Conservation (phyloP, 1,140 invertebrate genomes). For the Brachystomella parvula region DNA sequence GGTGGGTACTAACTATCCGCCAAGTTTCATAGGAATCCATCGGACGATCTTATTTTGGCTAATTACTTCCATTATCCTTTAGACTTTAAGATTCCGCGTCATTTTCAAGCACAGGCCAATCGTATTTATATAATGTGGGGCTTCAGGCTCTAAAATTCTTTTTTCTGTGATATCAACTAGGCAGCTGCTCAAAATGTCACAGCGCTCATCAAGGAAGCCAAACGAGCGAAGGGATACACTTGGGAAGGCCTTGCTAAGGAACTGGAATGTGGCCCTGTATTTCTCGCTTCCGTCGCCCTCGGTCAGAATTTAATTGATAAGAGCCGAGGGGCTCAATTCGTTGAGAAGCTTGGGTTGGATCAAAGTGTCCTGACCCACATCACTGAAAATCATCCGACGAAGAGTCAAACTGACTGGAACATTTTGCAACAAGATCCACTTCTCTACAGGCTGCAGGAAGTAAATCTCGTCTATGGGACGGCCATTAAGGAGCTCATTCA, state of each 20-base stretch:
- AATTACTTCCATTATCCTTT: too few species aligned
- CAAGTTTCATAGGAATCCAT: too few species aligned
- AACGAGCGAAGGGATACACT: slow-evolving; percentile 30
- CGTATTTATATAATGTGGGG: too few species aligned
- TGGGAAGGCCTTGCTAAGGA: slow-evolving; percentile 40
- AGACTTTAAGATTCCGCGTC: too few species aligned
- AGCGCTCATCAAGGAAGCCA: slow-evolving; percentile 13
- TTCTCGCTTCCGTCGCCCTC: slow-evolving; percentile 41
- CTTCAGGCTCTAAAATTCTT: too few species aligned
- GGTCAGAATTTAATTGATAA: slow-evolving; percentile 38
- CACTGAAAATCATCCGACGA: slow-evolving; percentile 18
- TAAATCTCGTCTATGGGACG: slow-evolving; percentile 41
- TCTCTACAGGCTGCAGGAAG: slow-evolving; percentile 40
- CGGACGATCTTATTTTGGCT: too few species aligned
- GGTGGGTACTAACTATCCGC: too few species aligned
- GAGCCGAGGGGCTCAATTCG: slow-evolving; percentile 17
- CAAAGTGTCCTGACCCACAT: neutral
- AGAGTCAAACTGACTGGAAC: slow-evolving; percentile 24
- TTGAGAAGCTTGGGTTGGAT: slow-evolving; percentile 15
- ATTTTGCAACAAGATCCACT: slow-evolving; percentile 40
- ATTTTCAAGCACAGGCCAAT: too few species aligned
- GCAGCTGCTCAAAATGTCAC: neutral
- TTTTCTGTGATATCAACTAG: too few species aligned
- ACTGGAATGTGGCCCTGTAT: slow-evolving; percentile 39
- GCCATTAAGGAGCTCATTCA: slow-evolving; percentile 43